Percentiles rank a stretch among this genome's conserved stretches.
These are phyloP conservation scores for Brachionus rotundiformis DNA, from an alignment of 1,140 invertebrate species.

Conservation along the genomic window DNA sequence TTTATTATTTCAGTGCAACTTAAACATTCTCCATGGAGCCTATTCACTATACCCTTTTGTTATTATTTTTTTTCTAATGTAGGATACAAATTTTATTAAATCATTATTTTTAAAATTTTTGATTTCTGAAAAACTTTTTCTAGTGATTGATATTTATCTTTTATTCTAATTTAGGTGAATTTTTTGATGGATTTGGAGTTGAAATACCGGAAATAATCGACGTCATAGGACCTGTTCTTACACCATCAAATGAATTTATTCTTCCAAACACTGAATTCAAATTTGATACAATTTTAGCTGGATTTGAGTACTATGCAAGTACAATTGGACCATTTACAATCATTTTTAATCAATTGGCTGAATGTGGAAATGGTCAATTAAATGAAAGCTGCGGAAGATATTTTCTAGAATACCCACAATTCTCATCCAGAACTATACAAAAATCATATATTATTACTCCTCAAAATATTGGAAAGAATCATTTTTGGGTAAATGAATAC, in stretches of 20 bases:
- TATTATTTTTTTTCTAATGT: too few relatives aligned
- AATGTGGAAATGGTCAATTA: not conserved
- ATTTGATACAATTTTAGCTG: not conserved
- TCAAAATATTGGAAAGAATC: not conserved
- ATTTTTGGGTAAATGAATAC: not conserved
- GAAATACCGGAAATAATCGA: not conserved
- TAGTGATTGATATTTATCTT: too few relatives aligned
- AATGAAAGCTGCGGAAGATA: not conserved
- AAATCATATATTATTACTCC: not conserved
- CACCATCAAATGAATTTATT: not conserved
- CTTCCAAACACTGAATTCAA: not conserved
- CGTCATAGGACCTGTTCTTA: not conserved
- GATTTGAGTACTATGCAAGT: not conserved
- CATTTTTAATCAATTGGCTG: not conserved
- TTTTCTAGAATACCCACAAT: not conserved
- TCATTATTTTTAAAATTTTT: not conserved
- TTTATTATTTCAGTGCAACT: too few relatives aligned
- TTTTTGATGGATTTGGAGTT: not conserved
- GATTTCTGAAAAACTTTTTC: too few relatives aligned
- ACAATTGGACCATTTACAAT: not conserved
- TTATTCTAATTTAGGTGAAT: not conserved
- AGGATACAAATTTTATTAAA: too few relatives aligned
- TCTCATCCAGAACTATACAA: not conserved
- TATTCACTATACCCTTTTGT: too few relatives aligned
- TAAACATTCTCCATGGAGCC: too few relatives aligned